Conservation (phyloP, 2,113 vertebrate genomes). For the Xenopus borealis region DNA sequence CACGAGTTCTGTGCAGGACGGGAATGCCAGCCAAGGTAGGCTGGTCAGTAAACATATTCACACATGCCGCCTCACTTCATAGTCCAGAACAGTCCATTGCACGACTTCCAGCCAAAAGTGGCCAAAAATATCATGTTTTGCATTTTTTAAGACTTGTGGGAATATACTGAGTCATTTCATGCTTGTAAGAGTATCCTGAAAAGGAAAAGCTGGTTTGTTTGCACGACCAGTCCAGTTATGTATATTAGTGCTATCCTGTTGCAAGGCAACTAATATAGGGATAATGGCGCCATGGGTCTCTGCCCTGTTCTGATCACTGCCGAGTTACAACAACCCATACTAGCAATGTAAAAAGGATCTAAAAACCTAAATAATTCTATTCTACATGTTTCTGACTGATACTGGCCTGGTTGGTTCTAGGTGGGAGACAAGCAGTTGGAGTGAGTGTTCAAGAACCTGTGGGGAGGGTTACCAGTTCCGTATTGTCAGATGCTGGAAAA, state of each 20-base stretch:
- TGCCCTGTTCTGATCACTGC: no score
- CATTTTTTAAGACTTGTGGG: constrained; percentile 5
- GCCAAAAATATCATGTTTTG: neutral
- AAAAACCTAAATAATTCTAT: no score
- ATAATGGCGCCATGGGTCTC: no score
- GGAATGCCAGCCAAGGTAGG: constrained; percentile 92
- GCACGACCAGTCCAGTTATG: no score
- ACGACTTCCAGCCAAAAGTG: neutral
- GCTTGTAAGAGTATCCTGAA: neutral
- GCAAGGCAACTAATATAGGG: no score
- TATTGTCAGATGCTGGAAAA: constrained; percentile 96
- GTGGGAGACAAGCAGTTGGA: constrained; percentile 98
- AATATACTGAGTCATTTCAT: constrained; percentile 11
- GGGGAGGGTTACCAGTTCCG: constrained; percentile 93
- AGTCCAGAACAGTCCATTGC: neutral
- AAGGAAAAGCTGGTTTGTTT: neutral
- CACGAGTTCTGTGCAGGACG: constrained; percentile 94
- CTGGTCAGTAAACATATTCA: neutral
- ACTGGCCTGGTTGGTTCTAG: constrained; percentile 54
- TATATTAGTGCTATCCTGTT: no score
- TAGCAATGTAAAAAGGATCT: no score
- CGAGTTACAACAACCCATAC: no score
- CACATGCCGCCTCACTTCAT: neutral
- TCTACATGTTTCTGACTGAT: no score
- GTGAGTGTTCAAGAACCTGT: constrained; percentile 92